Base-by-base conservation (phyloP, 2,797 vertebrate genomes). In the Mallotus villosus region DNA sequence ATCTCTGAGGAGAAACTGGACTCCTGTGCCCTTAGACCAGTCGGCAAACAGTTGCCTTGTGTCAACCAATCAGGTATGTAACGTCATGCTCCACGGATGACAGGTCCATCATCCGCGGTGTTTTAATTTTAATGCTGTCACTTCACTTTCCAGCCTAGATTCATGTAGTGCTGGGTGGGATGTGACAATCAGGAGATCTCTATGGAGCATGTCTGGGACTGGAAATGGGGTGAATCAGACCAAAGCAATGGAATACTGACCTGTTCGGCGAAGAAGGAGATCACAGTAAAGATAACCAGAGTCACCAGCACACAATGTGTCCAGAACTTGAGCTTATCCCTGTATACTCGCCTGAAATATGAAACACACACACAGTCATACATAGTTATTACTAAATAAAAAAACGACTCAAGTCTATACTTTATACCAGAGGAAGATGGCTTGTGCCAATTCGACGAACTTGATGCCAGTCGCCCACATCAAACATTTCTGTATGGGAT, bases 261-360 rank as follows among this genome's bases (percentile, higher is more conserved):
- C 96, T 99, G 97, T 86, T 99, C 98, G 5, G 98, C 97, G 80
- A 98, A 99, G 92, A 99, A 99, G 5, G 97, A 99, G 86, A 97
- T 90, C 80, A 99, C 77, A 2, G 97, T 99, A 91, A 99, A 99
- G 79, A 96, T 78, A 82, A 99, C 96, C 66, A 99, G 91, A 0
- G 96, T 95, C 85, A 97, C 94, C 16, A 99, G 90, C 72, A 98
- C 95, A 75, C 97, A 99, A 71, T 99, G 97, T 4, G 97, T 99
- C 97, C 98, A 99, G 90, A 99, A 99, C 92, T 99, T 99, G 82
- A 99, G 83, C 88, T 96, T 97, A 92, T 99, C 97, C 71, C 98
- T 93, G 78, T 99, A 99, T 1, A 93, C 88, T 53, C 98, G 93
- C 98, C 98, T 99, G 88, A 2, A 78, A 76, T 49, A 73, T 34